Conservation (phyloP, 2,797 vertebrate species). For the Vultur gryphus region DNA sequence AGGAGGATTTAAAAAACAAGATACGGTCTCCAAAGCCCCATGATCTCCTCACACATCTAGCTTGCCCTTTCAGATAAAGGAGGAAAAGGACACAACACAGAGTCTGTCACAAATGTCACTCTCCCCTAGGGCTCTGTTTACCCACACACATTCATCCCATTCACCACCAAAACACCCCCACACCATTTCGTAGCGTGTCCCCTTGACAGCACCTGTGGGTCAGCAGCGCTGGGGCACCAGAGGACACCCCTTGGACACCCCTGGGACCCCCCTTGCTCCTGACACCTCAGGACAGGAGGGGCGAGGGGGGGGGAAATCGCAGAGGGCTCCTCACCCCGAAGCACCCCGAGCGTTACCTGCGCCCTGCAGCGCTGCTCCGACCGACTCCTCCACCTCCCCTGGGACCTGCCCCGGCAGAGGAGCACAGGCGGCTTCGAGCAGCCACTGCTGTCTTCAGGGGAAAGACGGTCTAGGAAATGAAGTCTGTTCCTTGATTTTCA, state of each 20-base stretch:
- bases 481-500: not conserved
- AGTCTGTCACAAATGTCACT: not conserved
- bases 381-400: not conserved
- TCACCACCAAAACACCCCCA: not conserved
- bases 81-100: not conserved
- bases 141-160: not conserved
- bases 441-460: too few species aligned
- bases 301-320: rapidly evolving
- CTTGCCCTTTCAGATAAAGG: not conserved
- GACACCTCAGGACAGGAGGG: not conserved
- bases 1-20: not conserved
- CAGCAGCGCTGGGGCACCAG: not conserved
- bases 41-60: not conserved
- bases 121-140: not conserved
- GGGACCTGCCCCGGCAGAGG: not conserved
- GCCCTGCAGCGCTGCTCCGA: not conserved
- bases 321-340: not conserved
- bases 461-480: rapidly evolving
- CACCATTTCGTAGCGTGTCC: rapidly evolving
- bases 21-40: not conserved
- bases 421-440: rapidly evolving
- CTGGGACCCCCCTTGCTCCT: not conserved
- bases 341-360: not conserved
- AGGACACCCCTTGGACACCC: not conserved
- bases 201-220: rapidly evolving